phyloP scores from a whole-genome alignment of 2,113 vertebrate genomes.

The Oceanodroma tethys region DNA sequence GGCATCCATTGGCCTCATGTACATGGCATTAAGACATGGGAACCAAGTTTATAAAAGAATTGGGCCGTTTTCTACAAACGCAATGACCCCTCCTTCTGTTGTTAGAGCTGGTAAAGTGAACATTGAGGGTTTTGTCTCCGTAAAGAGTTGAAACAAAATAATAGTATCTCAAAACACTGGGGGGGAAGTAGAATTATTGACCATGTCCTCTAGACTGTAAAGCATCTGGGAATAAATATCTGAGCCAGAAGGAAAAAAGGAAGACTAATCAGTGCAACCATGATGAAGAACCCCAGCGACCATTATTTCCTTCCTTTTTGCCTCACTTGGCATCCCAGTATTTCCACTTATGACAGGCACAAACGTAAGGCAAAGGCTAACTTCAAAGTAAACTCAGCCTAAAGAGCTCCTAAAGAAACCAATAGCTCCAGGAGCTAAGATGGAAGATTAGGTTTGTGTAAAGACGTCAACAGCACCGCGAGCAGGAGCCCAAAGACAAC shows the following conservation, averaged over 20 bases:
- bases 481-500: not conserved
- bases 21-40: not conserved
- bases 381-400: not conserved
- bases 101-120: not conserved
- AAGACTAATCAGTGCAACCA: not conserved
- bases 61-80: not conserved
- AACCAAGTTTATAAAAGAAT: not conserved
- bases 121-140: not conserved
- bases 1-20: not conserved
- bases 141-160: not conserved
- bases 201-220: not conserved
- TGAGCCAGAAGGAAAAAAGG: not conserved
- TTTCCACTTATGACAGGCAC: not conserved
- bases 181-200: not conserved
- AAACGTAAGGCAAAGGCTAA: accelerated
- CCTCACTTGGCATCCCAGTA: not conserved
- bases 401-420: not conserved
- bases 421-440: not conserved
- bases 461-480: not conserved
- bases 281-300: not conserved
- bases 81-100: not conserved
- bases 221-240: not conserved
- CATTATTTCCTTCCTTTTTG: not conserved
- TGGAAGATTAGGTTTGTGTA: not conserved
- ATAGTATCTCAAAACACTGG: not conserved